Evolutionary conservation across 2,888 invertebrate genomes (phyloP).

Genomic region (Mesorhabditis spiculigera): DNA sequence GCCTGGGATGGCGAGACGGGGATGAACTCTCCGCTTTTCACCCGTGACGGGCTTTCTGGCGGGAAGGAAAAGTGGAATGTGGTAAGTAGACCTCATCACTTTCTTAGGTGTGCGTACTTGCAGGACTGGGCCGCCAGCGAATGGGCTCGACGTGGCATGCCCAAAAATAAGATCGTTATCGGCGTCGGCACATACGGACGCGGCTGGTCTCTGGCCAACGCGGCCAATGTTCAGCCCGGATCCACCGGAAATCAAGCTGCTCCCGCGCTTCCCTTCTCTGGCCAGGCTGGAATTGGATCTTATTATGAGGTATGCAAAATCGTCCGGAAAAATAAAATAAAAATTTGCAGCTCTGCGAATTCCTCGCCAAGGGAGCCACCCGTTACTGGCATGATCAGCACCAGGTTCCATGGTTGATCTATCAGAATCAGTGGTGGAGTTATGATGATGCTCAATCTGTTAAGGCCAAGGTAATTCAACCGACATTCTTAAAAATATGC

Average conservation of each 20-base stretch:
- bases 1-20: slow-evolving; percentile 41
- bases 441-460: slow-evolving; percentile 83
- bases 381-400: slow-evolving; percentile 71
- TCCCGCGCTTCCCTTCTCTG: slow-evolving; percentile 81
- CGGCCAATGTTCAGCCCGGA: background rate
- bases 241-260: slow-evolving; percentile 71
- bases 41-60: slow-evolving; percentile 16
- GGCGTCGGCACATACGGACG: slow-evolving; percentile 43
- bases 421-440: slow-evolving; percentile 83
- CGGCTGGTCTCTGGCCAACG: background rate
- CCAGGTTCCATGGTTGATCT: slow-evolving; percentile 61
- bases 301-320: slow-evolving; percentile 76
- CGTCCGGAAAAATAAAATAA: slow-evolving; percentile 9
- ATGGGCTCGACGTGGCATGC: slow-evolving; percentile 62
- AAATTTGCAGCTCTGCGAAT: slow-evolving; percentile 61
- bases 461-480: slow-evolving; percentile 69
- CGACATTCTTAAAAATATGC: background rate
- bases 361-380: slow-evolving; percentile 75
- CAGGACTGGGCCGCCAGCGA: slow-evolving; percentile 80
- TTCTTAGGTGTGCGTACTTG: background rate
- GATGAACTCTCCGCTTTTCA: slow-evolving; percentile 37
- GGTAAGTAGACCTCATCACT: slow-evolving; percentile 21
- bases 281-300: slow-evolving; percentile 84
- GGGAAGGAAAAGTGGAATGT: slow-evolving; percentile 29
- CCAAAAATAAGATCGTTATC: slow-evolving; percentile 36